Conservation (phyloP, 1,140 invertebrate species). For the Nasonia longicornis region DNA sequence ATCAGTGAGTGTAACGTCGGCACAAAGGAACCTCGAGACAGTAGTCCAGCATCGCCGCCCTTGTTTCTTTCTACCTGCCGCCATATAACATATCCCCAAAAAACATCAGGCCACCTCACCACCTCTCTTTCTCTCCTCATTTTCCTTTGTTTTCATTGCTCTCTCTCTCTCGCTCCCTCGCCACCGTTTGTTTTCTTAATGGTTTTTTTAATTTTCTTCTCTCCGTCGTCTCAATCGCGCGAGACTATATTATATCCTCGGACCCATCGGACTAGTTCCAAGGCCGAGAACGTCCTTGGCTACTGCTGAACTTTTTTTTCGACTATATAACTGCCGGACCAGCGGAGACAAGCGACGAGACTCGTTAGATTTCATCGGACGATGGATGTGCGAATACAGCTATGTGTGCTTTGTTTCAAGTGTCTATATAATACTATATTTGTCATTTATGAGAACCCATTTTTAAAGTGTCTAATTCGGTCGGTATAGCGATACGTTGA, state of each 20-base stretch:
- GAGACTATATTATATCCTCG: not conserved
- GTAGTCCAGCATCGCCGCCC: too few relatives aligned
- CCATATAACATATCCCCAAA: not conserved
- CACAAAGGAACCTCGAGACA: not conserved
- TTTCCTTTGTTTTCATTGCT: not conserved
- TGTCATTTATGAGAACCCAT: too few relatives aligned
- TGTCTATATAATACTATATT: too few relatives aligned
- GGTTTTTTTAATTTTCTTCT: slow-evolving; percentile 3
- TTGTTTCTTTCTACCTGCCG: not conserved
- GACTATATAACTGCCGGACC: not conserved
- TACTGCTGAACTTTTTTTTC: slow-evolving; percentile 7
- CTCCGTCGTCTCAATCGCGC: not conserved
- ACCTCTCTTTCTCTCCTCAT: not conserved
- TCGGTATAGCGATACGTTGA: too few relatives aligned
- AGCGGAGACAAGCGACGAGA: not conserved
- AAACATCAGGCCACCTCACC: not conserved
- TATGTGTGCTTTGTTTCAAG: too few relatives aligned
- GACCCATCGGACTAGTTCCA: slow-evolving; percentile 17
- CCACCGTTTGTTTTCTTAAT: not conserved
- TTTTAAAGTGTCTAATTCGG: too few relatives aligned
- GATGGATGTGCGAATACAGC: not conserved
- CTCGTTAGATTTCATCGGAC: not conserved
- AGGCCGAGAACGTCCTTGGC: slow-evolving; percentile 29
- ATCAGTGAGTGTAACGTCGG: not conserved
- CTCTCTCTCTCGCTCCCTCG: not conserved